Evolutionary conservation across 2,888 invertebrate genomes (phyloP).

Genomic region (Diloba caeruleocephala): DNA sequence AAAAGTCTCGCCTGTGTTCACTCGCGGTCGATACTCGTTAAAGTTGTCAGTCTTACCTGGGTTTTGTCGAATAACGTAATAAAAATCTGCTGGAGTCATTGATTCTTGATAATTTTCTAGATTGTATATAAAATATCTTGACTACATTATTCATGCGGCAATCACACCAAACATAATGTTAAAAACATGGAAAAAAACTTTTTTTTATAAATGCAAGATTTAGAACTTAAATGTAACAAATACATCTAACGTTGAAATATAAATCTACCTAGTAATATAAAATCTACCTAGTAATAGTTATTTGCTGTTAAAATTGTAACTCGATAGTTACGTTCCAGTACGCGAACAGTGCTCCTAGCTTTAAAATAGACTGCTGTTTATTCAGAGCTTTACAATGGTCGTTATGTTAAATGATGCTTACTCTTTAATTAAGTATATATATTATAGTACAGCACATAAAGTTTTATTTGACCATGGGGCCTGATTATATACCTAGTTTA

Average conservation of each 20-base stretch:
- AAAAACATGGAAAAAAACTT: too few species aligned
- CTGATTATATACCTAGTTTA: conserved; percentile 2
- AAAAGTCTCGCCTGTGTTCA: conserved; percentile 43
- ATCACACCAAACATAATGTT: too few species aligned
- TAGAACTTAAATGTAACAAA: conserved; percentile 1
- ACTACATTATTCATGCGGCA: too few species aligned
- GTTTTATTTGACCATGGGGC: conserved; percentile 19
- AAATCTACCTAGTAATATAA: too few species aligned
- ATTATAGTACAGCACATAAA: conserved; percentile 21
- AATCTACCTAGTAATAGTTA: conserved; percentile 21
- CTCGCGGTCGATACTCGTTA: conserved; percentile 44
- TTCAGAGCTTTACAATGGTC: conserved; percentile 12
- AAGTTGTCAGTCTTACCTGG: conserved; percentile 17
- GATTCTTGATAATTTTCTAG: too few species aligned
- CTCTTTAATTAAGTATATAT: conserved; percentile 34
- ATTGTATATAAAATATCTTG: too few species aligned
- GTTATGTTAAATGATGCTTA: conserved; percentile 43
- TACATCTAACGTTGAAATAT: too few species aligned
- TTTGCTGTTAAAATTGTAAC: conserved; percentile 37
- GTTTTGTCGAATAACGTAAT: conserved; percentile 2
- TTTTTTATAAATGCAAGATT: too few species aligned
- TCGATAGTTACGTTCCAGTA: conserved; percentile 18
- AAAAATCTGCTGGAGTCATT: too few species aligned
- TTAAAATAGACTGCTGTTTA: conserved; percentile 15
- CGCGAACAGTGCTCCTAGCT: conserved; percentile 18